Conservation (phyloP, 1,140 invertebrate genomes). For the Lasioglossum baleicum region DNA sequence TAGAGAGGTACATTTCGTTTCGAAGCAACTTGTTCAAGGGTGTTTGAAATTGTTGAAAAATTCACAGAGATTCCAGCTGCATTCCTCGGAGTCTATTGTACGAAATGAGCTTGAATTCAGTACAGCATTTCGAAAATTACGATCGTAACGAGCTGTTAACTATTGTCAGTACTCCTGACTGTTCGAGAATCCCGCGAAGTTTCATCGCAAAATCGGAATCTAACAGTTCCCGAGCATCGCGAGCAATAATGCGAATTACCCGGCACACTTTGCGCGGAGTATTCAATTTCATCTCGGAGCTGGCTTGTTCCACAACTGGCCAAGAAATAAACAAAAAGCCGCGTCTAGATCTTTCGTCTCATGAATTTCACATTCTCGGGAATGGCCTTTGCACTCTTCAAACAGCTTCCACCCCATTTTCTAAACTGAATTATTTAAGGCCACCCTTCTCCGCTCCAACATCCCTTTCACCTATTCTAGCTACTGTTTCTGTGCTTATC, state of each 20-base stretch:
- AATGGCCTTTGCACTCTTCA: conserved; percentile 51
- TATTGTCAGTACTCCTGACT: too few species aligned
- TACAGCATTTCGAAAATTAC: too few species aligned
- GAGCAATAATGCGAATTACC: conserved; percentile 30
- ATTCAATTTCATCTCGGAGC: conserved; percentile 7
- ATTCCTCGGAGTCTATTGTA: too few species aligned
- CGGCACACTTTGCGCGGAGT: neutral
- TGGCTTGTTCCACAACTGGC: conserved; percentile 1
- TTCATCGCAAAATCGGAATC: too few species aligned
- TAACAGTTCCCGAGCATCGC: too few species aligned
- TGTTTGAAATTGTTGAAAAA: too few species aligned
- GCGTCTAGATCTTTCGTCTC: conserved; percentile 47
- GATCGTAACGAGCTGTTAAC: too few species aligned
- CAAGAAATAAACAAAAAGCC: conserved; percentile 57
- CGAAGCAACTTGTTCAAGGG: too few species aligned
- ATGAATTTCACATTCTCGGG: conserved; percentile 56
- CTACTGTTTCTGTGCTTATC: conserved; percentile 17
- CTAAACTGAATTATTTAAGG: conserved; percentile 63
- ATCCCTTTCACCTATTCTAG: conserved; percentile 1
- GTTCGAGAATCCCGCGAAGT: too few species aligned
- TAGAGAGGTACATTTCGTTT: too few species aligned
- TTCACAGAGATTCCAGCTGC: too few species aligned
- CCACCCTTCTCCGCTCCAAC: neutral
- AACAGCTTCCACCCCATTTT: conserved; percentile 59
- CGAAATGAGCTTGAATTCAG: too few species aligned